Percentiles rank a stretch among this genome's conserved stretches.
Evolutionary conservation across 2,888 invertebrate genomes (phyloP).

Genomic region (Elegia similella): DNA sequence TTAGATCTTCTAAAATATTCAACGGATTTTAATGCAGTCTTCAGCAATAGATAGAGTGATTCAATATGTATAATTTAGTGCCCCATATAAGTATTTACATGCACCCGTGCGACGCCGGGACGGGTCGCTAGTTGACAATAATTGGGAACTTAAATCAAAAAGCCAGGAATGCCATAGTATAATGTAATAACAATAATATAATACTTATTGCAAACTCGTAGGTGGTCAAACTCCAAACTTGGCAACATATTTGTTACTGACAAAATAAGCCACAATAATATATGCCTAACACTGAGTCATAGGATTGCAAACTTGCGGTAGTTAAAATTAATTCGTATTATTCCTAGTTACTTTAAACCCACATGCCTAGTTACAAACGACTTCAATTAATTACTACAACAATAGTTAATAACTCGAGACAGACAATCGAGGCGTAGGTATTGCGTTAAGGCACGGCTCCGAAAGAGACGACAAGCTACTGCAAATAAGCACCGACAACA

Average conservation of each 20-base stretch:
- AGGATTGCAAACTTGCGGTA: neutral
- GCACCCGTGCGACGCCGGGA: too few relatives aligned
- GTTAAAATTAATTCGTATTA: neutral
- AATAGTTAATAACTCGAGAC: constrained; percentile 23
- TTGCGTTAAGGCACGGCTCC: neutral
- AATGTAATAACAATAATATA: neutral
- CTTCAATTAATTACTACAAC: constrained; percentile 12
- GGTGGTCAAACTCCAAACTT: neutral
- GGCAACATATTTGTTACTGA: neutral
- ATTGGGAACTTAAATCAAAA: too few relatives aligned
- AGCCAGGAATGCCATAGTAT: neutral
- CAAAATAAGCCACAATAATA: neutral
- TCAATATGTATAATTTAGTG: too few relatives aligned
- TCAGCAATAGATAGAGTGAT: too few relatives aligned
- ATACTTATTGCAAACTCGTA: neutral
- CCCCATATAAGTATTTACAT: too few relatives aligned
- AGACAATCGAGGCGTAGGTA: constrained; percentile 21
- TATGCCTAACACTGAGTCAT: neutral
- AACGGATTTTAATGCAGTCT: too few relatives aligned
- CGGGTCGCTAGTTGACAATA: too few relatives aligned
- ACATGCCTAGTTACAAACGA: neutral
- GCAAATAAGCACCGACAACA: neutral
- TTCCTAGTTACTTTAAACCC: neutral
- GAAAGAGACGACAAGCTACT: neutral
- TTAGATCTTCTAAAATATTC: too few relatives aligned